Conservation (phyloP, 2,888 invertebrate genomes). For the Cenopis cana region DNA sequence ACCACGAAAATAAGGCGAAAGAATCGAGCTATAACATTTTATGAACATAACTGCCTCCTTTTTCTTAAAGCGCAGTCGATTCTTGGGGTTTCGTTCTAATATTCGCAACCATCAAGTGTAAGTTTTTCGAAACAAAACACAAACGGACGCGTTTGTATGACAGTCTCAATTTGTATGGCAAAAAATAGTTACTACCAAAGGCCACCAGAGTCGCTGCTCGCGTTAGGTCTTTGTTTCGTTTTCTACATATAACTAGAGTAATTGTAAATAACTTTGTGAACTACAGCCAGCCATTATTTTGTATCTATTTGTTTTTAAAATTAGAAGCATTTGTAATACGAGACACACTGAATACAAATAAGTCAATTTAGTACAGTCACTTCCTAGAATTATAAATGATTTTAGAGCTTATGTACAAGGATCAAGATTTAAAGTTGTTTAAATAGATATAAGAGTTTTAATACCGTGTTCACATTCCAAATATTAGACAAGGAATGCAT, state of each 20-base stretch:
- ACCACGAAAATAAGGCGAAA: neutral
- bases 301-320: neutral
- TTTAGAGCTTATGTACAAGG: neutral
- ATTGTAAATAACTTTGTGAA: neutral
- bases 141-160: no score
- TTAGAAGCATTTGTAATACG: neutral
- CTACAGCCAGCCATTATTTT: neutral
- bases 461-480: conserved; percentile 9
- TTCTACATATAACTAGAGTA: neutral
- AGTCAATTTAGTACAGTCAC: conserved; percentile 7
- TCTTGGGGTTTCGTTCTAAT: neutral
- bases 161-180: no score
- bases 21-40: neutral
- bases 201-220: neutral
- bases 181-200: no score
- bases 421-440: neutral
- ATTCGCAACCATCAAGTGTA: no score
- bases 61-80: neutral
- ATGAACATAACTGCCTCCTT: conserved; percentile 1
- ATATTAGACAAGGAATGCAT: conserved; percentile 9
- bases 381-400: neutral
- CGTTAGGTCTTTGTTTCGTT: neutral
- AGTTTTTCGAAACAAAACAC: no score
- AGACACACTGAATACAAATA: neutral
- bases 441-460: neutral